Evolutionary conservation across 2,888 invertebrate genomes (phyloP).

Genomic region (Lutraria lutraria): DNA sequence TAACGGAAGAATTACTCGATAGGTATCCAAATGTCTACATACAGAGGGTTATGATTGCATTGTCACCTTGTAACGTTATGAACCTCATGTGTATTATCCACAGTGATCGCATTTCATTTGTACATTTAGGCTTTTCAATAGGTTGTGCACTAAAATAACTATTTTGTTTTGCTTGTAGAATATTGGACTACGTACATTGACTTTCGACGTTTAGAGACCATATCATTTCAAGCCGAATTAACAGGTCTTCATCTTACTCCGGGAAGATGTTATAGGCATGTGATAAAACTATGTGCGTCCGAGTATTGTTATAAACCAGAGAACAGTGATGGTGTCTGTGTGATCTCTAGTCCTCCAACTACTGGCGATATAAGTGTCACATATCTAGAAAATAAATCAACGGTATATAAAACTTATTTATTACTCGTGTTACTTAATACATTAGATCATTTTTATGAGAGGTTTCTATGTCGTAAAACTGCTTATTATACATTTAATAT

Average conservation of each 20-base stretch:
- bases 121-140: no score
- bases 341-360: constrained; percentile 43
- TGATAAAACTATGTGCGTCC: constrained; percentile 40
- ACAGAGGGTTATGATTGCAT: no score
- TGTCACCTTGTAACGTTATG: no score
- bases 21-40: no score
- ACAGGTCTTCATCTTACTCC: constrained; percentile 15
- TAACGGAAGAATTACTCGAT: no score
- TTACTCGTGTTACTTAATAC: no score
- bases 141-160: neutral
- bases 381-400: neutral
- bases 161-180: neutral
- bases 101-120: no score
- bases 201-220: constrained; percentile 12
- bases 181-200: neutral
- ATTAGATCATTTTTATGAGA: no score
- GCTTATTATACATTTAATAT: no score
- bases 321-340: constrained; percentile 45
- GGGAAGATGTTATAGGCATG: constrained; percentile 47
- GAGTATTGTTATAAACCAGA: constrained; percentile 41
- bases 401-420: neutral
- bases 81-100: no score
- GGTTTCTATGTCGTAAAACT: no score
- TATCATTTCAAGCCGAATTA: neutral
- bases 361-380: constrained; percentile 31